Evolutionary conservation across 53 echinoderm and acorn worm genomes (phyloP).

Genomic region (Holothuria scabra): DNA sequence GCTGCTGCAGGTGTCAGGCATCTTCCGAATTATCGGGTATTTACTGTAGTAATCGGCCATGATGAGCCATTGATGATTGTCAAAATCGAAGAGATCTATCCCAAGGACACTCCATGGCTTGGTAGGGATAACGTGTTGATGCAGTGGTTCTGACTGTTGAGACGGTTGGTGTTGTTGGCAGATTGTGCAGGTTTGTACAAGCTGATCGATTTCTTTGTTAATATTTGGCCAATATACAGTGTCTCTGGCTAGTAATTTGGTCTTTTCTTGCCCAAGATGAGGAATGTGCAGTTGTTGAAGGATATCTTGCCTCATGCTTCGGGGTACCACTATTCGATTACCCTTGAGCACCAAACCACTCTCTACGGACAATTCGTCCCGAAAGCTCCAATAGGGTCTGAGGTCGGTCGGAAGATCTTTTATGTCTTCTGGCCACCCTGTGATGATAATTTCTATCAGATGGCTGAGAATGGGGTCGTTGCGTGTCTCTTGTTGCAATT

Average conservation of each 20-base stretch:
- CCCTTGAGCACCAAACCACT: constrained; percentile 47
- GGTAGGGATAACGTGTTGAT: constrained; percentile 41
- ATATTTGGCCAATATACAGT: constrained; percentile 47
- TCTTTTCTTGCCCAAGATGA: constrained; percentile 50
- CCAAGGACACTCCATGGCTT: constrained; percentile 41
- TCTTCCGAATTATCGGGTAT: constrained; percentile 42
- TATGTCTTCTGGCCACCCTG: constrained; percentile 29
- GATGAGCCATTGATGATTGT: constrained; percentile 41
- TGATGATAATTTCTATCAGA: constrained; percentile 41
- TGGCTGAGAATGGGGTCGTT: constrained; percentile 36
- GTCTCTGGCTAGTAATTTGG: constrained; percentile 40
- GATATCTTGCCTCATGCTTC: constrained; percentile 36
- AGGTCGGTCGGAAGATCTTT: constrained; percentile 35
- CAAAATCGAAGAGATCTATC: constrained; percentile 48
- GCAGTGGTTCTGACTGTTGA: constrained; percentile 53
- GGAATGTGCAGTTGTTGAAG: constrained; percentile 48
- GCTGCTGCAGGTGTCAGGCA: constrained; percentile 28
- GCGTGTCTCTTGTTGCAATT: constrained; percentile 11
- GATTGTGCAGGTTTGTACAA: constrained; percentile 27
- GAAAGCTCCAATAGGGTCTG: constrained; percentile 40
- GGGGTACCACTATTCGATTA: constrained; percentile 27
- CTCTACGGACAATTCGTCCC: constrained; percentile 51
- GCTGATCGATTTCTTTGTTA: constrained; percentile 45
- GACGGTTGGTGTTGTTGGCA: constrained; percentile 59
- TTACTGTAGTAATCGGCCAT: constrained; percentile 60